phyloP scores from a whole-genome alignment of 1,140 invertebrate genomes.

The Elymnias hypermnestra region DNA sequence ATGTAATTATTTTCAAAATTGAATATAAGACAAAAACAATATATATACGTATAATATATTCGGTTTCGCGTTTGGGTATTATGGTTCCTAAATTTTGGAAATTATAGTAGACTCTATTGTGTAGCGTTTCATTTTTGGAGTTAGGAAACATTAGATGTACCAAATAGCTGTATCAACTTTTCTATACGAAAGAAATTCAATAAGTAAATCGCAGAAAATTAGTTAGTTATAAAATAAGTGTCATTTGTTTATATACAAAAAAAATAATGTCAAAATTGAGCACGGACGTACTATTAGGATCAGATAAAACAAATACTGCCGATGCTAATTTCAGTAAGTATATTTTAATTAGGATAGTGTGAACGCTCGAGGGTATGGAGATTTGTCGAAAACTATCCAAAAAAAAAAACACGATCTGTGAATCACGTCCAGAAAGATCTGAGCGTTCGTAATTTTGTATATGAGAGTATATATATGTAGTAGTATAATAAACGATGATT shows the following conservation, averaged over 20 bases:
- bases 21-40: conserved; percentile 63
- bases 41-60: conserved; percentile 67
- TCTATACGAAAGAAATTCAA: conserved; percentile 62
- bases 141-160: conserved; percentile 71
- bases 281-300: conserved; percentile 70
- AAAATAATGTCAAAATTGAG: conserved; percentile 50
- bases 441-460: conserved; percentile 57
- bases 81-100: conserved; percentile 76
- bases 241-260: conserved; percentile 56
- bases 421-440: conserved; percentile 19
- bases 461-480: conserved; percentile 37
- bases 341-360: conserved; percentile 48
- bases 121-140: conserved; percentile 69
- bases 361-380: conserved; percentile 29
- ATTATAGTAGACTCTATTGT: conserved; percentile 75
- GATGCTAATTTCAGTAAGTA: conserved; percentile 47
- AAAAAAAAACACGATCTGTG: conserved; percentile 15
- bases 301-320: conserved; percentile 61
- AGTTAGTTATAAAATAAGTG: conserved; percentile 69
- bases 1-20: conserved; percentile 74
- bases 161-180: conserved; percentile 73
- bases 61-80: conserved; percentile 73
- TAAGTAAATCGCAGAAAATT: conserved; percentile 64
- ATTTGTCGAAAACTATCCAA: conserved; percentile 14
- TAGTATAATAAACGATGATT: conserved; percentile 49